phyloP scores from a whole-genome alignment of 1,140 invertebrate species.

The Oreohelix idahoensis region DNA sequence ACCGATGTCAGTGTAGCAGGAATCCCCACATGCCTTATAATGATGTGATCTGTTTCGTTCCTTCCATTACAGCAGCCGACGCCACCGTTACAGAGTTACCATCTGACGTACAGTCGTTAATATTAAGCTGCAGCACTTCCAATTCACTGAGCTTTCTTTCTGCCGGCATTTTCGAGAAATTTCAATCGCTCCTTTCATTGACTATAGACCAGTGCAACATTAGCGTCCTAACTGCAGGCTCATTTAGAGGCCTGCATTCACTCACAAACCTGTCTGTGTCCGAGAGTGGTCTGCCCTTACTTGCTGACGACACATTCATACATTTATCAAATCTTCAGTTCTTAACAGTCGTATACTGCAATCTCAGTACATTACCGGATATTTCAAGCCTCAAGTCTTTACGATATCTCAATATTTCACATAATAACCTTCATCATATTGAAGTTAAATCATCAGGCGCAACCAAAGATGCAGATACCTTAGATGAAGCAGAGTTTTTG shows the following conservation, averaged over 20 bases:
- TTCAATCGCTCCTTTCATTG: neutral
- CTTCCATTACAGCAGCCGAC: neutral
- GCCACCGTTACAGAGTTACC: neutral
- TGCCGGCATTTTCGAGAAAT: neutral
- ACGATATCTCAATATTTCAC: slow-evolving; percentile 2
- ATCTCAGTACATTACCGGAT: neutral
- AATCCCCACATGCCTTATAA: neutral
- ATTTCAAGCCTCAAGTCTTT: slow-evolving; percentile 7
- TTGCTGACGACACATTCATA: neutral
- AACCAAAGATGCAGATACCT: neutral
- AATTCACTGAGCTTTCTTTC: neutral
- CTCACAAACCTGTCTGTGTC: neutral
- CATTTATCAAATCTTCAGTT: neutral
- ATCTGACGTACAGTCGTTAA: neutral
- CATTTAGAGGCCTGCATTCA: neutral
- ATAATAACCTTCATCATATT: neutral
- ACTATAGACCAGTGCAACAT: slow-evolving; percentile 11
- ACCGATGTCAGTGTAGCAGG: neutral
- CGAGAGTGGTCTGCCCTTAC: neutral
- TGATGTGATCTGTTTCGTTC: slow-evolving; percentile 8
- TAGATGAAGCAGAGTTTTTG: neutral
- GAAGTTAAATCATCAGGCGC: neutral
- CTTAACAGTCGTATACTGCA: neutral
- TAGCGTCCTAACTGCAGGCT: neutral
- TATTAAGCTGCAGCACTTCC: neutral